Evolutionary conservation across 2,888 invertebrate genomes (phyloP), one percentile per base, ranked within the genome.

Genomic region (Acanthosepion lycidas): DNA sequence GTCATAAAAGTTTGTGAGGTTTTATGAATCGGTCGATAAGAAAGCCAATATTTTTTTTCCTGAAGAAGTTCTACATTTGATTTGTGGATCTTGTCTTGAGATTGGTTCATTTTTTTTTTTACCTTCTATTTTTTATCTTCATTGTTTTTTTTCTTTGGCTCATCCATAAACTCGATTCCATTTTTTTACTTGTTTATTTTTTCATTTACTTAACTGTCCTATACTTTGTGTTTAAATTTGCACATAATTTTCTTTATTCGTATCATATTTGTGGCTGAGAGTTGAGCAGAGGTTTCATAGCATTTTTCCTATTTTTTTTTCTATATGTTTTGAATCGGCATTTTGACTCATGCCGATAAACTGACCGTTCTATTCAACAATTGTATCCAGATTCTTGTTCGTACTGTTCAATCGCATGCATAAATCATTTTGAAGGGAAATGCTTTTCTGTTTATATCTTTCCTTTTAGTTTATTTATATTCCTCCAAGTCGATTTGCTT

Each of bases 281-380:
- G 78, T n/a, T 78, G 15, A n/a, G n/a, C n/a, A n/a, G 18, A 78
- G 5, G 78, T 78, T 78, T n/a, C 2, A n/a, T 15, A 78, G n/a
- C 78, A 33, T 78, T 78, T 78, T n/a, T 23, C 28, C 78, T 12
- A 5, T 15, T 5, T 12, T n/a, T 8, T 15, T 5, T 33, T 5
- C 1, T 12, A 42, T 42, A 42, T 42, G 2, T 33, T 78, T n/a
- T 78, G 78, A 78, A 33, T n/a, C 33, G 78, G n/a, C n/a, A 12
- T 5, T 59, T 23, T 59, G 26, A 59, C 59, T 9, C 64, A 26
- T 28, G 23, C n/a, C 2, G 12, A 78, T n/a, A 78, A 78, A 78
- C 78, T 78, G 78, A 78, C n/a, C 78, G 78, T 78, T 78, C 33
- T 78, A n/a, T 78, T 78, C n/a, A 33, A 78, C 78, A 78, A 78